phyloP scores from a whole-genome alignment of 2,888 invertebrate genomes.

The Mythimna loreyi region DNA sequence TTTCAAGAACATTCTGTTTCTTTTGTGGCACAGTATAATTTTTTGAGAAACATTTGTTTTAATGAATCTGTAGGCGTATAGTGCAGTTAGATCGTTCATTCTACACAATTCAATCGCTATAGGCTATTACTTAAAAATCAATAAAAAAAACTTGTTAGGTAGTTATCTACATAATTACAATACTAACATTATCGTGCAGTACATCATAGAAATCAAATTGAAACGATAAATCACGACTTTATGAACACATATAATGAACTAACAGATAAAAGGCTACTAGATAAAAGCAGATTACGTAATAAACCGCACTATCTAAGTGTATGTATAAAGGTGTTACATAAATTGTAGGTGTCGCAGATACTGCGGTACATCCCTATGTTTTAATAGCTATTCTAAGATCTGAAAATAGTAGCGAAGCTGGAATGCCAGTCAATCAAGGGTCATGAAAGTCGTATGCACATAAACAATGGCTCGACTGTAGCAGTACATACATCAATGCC shows the following conservation, averaged over 20 bases:
- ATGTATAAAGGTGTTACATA: conserved; percentile 29
- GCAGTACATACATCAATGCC: background rate
- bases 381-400: conserved; percentile 11
- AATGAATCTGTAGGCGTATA: background rate
- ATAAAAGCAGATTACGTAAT: conserved; percentile 39
- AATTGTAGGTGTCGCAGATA: conserved; percentile 9
- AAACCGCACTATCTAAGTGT: conserved; percentile 25
- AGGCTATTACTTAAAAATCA: conserved; percentile 13
- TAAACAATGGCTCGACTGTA: conserved; percentile 5
- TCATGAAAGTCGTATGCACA: conserved; percentile 15
- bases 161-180: conserved; percentile 6
- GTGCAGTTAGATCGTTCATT: conserved; percentile 3
- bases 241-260: conserved; percentile 20
- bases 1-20: conserved; percentile 59
- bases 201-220: conserved; percentile 13
- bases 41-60: conserved; percentile 22
- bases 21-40: conserved; percentile 23
- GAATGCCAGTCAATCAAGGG: background rate
- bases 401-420: conserved; percentile 13
- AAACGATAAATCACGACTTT: conserved; percentile 54
- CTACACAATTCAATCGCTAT: conserved; percentile 3
- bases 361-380: conserved; percentile 6
- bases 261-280: conserved; percentile 34
- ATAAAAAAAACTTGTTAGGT: background rate
- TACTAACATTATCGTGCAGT: conserved; percentile 6